Percentiles rank a stretch among this genome's conserved stretches.
These are phyloP conservation scores for Tanypteryx hageni DNA, from an alignment of 2,888 invertebrate genomes.

Conservation along the genomic window DNA sequence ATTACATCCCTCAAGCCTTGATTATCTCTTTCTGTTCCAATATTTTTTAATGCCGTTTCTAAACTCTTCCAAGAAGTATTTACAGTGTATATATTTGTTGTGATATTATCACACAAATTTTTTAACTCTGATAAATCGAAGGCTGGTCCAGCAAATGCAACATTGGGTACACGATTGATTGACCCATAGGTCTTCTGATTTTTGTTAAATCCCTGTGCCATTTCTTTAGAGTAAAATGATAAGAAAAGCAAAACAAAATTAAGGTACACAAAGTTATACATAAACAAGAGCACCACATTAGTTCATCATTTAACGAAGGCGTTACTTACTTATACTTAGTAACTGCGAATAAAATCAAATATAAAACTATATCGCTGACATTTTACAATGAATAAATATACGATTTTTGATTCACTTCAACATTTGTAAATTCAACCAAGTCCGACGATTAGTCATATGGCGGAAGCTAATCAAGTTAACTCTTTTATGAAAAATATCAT, in stretches of 20 bases:
- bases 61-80: conserved; percentile 84
- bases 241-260: not conserved
- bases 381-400: not conserved
- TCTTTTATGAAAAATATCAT: not conserved
- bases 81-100: conserved; percentile 87
- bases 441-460: conserved; percentile 57
- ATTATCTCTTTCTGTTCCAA: conserved; percentile 87
- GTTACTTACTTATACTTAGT: not conserved
- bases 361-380: not conserved
- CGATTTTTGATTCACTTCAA: not conserved
- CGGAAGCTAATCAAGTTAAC: not conserved
- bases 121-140: conserved; percentile 73
- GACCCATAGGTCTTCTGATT: conserved; percentile 42
- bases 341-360: not conserved
- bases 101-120: conserved; percentile 88
- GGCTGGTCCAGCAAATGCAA: conserved; percentile 34
- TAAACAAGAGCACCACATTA: not conserved
- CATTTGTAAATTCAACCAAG: not conserved
- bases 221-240: not conserved
- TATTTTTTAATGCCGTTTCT: conserved; percentile 84
- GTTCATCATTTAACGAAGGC: not conserved
- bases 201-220: conserved; percentile 41
- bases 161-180: conserved; percentile 38
- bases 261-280: not conserved
- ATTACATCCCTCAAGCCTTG: conserved; percentile 82